These are phyloP conservation scores for Agonopterix alstromeriana DNA, from an alignment of 2,888 invertebrate species.

Conservation along the genomic window DNA sequence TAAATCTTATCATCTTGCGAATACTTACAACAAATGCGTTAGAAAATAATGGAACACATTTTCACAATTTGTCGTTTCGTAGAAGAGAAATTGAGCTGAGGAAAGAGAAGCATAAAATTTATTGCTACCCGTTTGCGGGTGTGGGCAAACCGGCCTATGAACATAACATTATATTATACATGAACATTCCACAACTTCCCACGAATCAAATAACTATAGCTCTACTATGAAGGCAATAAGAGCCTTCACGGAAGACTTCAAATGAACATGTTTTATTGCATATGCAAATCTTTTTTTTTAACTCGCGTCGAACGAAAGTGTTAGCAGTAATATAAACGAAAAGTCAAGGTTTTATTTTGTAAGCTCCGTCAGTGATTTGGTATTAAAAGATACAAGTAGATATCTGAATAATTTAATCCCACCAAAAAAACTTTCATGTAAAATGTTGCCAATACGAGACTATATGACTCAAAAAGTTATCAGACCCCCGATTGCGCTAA, in stretches of 20 bases:
- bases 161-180: no score
- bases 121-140: not conserved
- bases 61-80: not conserved
- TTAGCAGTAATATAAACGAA: constrained; percentile 9
- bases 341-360: constrained; percentile 27
- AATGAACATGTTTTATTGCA: constrained; percentile 2
- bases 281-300: constrained; percentile 16
- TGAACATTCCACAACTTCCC: no score
- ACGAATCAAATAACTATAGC: no score
- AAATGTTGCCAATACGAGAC: no score
- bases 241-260: no score
- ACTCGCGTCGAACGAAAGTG: constrained; percentile 21
- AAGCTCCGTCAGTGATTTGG: constrained; percentile 7
- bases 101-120: constrained; percentile 5
- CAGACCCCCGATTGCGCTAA: no score
- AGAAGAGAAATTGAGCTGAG: constrained; percentile 6
- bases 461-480: no score
- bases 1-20: no score
- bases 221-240: no score
- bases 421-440: no score
- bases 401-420: not conserved
- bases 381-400: not conserved
- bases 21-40: not conserved
- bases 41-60: not conserved
- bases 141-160: not conserved